A percentile compares a stretch with the other conserved stretches of the same genome.
Conservation (phyloP, 2,113 vertebrate genomes). For the Atrichornis clamosus region DNA sequence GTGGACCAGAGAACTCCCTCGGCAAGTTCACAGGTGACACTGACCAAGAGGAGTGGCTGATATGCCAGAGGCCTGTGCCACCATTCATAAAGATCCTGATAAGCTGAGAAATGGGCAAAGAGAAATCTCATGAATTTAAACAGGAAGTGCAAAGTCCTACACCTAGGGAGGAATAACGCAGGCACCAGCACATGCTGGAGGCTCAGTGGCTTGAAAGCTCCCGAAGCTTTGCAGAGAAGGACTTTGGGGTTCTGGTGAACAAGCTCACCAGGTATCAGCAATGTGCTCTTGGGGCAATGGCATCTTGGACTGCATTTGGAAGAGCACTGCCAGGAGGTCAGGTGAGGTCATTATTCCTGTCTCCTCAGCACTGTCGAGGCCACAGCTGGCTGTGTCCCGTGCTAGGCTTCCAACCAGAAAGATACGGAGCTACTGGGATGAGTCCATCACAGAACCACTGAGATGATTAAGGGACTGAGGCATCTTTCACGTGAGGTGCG, state of each 20-base stretch:
- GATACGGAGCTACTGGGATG: accelerated
- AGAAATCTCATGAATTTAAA: background rate
- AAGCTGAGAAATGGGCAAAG: background rate
- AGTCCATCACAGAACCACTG: background rate
- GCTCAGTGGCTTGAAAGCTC: background rate
- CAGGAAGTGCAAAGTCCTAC: background rate
- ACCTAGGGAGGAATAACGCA: background rate
- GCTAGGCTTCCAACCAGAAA: background rate
- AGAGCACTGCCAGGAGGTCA: background rate
- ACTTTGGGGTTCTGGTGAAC: background rate
- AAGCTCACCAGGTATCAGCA: background rate
- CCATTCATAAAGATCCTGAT: background rate
- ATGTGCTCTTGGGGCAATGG: background rate
- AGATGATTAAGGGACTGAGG: background rate
- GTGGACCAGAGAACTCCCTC: background rate
- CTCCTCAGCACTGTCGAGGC: background rate
- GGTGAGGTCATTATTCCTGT: background rate
- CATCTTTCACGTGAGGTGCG: background rate
- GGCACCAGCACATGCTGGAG: background rate
- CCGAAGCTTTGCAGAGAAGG: background rate
- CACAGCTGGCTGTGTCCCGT: background rate
- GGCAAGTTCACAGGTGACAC: background rate
- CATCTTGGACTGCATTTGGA: background rate
- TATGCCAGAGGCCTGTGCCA: background rate
- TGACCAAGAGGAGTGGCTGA: background rate